Conservation (phyloP, 2,797 vertebrate genomes). For the Onychomys leucogaster region DNA sequence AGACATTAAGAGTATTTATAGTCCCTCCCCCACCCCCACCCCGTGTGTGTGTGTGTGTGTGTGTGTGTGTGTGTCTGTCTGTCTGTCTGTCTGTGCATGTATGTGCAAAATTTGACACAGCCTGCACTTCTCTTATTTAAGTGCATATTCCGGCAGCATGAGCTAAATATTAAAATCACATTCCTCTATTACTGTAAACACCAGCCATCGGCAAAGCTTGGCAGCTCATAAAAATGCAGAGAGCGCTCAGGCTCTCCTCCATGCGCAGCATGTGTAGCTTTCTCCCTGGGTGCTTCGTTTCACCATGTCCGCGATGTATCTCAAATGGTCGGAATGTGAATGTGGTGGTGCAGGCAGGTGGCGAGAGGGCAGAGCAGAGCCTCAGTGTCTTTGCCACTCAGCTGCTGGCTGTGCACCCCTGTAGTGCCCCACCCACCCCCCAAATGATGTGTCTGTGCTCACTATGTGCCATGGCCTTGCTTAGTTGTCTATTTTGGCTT, state of each 20-base stretch:
- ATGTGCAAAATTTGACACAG: background rate
- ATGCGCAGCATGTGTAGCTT: background rate
- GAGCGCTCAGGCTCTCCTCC: slow-evolving; percentile 62
- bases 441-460: slow-evolving; percentile 21
- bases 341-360: background rate
- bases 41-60: background rate
- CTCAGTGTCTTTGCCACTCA: background rate
- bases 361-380: background rate
- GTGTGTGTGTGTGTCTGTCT: background rate
- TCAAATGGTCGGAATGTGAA: background rate
- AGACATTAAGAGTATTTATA: background rate
- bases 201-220: slow-evolving; percentile 74
- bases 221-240: slow-evolving; percentile 59
- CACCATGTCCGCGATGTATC: background rate
- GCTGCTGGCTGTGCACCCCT: background rate
- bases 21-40: rapidly evolving
- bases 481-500: background rate
- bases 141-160: slow-evolving; percentile 71
- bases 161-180: slow-evolving; percentile 81
- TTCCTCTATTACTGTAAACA: slow-evolving; percentile 78
- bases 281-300: slow-evolving; percentile 14
- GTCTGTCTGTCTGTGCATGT: background rate
- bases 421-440: background rate
- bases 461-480: background rate
- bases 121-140: slow-evolving; percentile 35